Conservation (phyloP, 2,113 vertebrate species). For the Anoura caudifer region DNA sequence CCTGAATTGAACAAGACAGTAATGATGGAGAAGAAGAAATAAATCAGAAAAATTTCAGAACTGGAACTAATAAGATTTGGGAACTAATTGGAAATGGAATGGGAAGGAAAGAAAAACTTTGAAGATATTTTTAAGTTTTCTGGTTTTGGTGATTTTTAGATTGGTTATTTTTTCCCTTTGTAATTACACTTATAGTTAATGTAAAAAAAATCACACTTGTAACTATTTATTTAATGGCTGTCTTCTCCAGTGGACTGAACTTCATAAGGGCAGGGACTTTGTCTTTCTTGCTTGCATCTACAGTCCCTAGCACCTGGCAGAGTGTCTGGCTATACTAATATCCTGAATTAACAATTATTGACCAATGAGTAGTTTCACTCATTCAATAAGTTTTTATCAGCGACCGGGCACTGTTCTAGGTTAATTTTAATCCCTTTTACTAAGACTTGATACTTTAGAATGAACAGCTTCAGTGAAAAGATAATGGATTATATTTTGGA, state of each 20-base stretch:
- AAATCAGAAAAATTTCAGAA: slow-evolving; percentile 1
- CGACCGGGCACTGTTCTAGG: neutral
- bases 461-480: neutral
- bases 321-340: neutral
- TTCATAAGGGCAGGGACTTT: neutral
- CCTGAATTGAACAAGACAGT: neutral
- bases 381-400: neutral
- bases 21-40: neutral
- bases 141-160: neutral
- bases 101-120: neutral
- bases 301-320: neutral
- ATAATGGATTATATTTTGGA: neutral
- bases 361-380: neutral
- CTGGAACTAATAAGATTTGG: neutral
- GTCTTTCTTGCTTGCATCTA: neutral
- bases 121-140: neutral
- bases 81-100: neutral
- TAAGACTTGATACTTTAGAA: neutral
- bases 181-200: neutral
- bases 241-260: neutral
- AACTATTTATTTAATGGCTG: neutral
- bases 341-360: neutral
- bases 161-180: neutral
- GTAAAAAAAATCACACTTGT: neutral
- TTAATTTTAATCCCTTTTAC: slow-evolving; percentile 24